These are phyloP conservation scores for Syndactyla subalaris DNA, from an alignment of 2,797 vertebrate genomes.

Conservation along the genomic window DNA sequence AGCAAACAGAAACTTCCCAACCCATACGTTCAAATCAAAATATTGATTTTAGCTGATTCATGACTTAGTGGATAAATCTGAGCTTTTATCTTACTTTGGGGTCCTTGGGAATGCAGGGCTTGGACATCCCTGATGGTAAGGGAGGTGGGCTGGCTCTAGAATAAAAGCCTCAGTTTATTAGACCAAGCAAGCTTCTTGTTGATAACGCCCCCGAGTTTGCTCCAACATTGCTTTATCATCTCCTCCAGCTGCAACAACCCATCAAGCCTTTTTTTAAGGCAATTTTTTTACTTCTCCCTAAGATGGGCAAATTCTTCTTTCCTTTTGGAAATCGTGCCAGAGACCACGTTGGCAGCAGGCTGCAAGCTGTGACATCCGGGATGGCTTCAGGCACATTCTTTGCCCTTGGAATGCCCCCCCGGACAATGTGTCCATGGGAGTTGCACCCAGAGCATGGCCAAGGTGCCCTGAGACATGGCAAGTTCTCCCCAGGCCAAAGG, in stretches of 20 bases:
- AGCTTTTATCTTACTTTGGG: neutral
- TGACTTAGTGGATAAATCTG: neutral
- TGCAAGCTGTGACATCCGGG: neutral
- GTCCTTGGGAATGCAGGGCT: neutral
- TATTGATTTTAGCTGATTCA: neutral
- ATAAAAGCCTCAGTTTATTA: neutral
- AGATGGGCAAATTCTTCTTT: neutral
- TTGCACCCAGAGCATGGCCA: neutral
- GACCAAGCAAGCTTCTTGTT: neutral
- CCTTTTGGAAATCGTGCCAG: neutral
- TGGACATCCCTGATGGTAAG: neutral
- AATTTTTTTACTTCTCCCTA: neutral
- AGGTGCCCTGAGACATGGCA: neutral
- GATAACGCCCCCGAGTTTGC: neutral
- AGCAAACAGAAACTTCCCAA: neutral
- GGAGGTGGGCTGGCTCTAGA: slow-evolving; percentile 1
- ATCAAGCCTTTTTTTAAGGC: neutral
- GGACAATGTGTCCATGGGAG: no score
- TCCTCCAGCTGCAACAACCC: neutral
- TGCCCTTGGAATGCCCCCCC: neutral
- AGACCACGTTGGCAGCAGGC: neutral
- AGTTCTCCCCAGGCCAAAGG: neutral
- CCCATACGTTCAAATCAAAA: neutral
- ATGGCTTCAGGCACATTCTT: neutral
- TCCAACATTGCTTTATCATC: neutral